Conservation (phyloP, 2,888 invertebrate genomes). For the Nephrocerus scutellatus region DNA sequence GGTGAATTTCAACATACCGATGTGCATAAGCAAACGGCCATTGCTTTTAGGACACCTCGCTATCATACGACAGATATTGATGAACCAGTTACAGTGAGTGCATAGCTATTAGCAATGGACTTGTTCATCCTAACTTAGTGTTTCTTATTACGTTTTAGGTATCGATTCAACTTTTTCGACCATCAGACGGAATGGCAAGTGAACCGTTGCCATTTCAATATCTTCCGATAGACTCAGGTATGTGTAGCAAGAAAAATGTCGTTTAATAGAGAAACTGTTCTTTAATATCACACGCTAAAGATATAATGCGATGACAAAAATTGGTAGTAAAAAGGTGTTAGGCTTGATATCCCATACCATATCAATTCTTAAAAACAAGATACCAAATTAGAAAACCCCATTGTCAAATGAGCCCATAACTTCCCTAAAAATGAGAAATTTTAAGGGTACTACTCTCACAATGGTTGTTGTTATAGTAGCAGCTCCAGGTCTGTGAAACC, state of each 20-base stretch:
- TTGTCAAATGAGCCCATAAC: no score
- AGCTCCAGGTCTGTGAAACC: no score
- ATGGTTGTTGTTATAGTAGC: no score
- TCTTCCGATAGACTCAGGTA: conserved; percentile 74
- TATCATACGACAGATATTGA: conserved; percentile 62
- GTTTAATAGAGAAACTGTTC: conserved; percentile 1
- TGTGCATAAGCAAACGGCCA: conserved; percentile 78
- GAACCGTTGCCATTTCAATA: conserved; percentile 78
- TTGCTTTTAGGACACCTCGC: conserved; percentile 70
- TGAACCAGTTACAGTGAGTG: conserved; percentile 57
- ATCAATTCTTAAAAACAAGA: no score
- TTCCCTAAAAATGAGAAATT: no score
- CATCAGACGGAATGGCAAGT: conserved; percentile 75
- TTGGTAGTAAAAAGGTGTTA: no score
- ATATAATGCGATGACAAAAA: no score
- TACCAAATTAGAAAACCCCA: no score
- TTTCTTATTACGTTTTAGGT: conserved; percentile 48
- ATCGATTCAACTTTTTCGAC: conserved; percentile 72
- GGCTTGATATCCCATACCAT: no score
- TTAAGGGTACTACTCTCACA: no score
- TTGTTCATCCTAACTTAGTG: not conserved
- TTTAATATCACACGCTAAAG: conserved; percentile 3
- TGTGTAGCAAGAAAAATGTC: conserved; percentile 51
- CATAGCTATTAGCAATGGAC: not conserved
- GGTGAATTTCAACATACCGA: conserved; percentile 76